phyloP scores from a whole-genome alignment of 2,113 vertebrate genomes.

The Ciconia boyciana region DNA sequence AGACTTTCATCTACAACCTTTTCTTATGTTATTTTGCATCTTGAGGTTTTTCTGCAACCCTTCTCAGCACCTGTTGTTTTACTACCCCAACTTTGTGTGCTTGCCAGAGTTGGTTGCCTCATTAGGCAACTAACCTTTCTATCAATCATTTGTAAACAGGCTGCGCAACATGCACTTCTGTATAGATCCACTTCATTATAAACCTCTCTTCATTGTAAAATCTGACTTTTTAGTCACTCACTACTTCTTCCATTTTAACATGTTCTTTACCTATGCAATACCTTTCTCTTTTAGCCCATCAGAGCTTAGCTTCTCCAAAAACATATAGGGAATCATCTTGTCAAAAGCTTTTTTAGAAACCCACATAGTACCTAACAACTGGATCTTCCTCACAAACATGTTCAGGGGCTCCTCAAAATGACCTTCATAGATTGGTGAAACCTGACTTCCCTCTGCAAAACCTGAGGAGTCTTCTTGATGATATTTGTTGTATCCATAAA shows the following conservation, averaged over 20 bases:
- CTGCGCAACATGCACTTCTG: not conserved
- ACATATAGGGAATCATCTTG: not conserved
- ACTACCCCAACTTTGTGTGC: not conserved
- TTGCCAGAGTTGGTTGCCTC: not conserved
- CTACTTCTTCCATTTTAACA: not conserved
- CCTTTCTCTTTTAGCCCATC: not conserved
- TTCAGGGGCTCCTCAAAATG: not conserved
- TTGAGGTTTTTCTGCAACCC: not conserved
- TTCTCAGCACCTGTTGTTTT: not conserved
- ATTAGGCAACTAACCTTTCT: not conserved
- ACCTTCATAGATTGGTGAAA: not conserved
- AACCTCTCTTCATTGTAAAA: not conserved
- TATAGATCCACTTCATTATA: not conserved
- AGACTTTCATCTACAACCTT: not conserved
- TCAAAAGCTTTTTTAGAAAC: not conserved
- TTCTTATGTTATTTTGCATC: not conserved
- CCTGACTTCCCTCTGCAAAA: not conserved
- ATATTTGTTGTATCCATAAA: not conserved
- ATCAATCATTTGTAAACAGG: not conserved
- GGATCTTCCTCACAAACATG: not conserved
- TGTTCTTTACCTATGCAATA: not conserved
- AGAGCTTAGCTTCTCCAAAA: not conserved
- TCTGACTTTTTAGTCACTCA: not conserved
- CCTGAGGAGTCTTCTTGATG: not conserved
- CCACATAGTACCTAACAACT: not conserved